phyloP scores from a whole-genome alignment of 1,140 invertebrate species.

The Zaprionus tsacasi region DNA sequence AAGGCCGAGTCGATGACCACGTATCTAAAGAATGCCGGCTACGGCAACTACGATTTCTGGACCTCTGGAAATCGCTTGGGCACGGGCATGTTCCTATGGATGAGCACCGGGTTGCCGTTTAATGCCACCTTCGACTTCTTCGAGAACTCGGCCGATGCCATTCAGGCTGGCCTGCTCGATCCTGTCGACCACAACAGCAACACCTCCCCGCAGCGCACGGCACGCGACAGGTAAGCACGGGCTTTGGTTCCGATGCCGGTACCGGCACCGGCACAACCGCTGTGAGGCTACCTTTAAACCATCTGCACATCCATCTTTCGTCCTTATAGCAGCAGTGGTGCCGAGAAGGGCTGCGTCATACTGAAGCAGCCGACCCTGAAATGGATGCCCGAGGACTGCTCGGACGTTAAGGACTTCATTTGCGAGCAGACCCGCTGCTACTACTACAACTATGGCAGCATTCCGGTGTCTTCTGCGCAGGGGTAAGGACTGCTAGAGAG shows the following conservation, averaged over 20 bases:
- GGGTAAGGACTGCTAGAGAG: slow-evolving; percentile 88
- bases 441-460: slow-evolving; percentile 95
- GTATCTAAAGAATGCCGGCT: slow-evolving; percentile 92
- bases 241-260: background rate
- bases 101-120: slow-evolving; percentile 94
- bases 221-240: slow-evolving; percentile 90
- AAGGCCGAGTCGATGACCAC: slow-evolving; percentile 93
- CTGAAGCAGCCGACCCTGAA: slow-evolving; percentile 90
- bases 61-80: slow-evolving; percentile 94
- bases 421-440: slow-evolving; percentile 95
- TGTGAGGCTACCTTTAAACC: slow-evolving; percentile 4
- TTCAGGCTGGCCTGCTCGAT: slow-evolving; percentile 86
- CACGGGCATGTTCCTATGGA: slow-evolving; percentile 94
- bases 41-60: slow-evolving; percentile 94
- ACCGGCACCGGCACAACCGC: background rate
- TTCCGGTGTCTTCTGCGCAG: slow-evolving; percentile 93
- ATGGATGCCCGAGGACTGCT: slow-evolving; percentile 93
- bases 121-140: slow-evolving; percentile 94
- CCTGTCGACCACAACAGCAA: slow-evolving; percentile 86
- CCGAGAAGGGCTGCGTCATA: slow-evolving; percentile 89
- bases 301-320: slow-evolving; percentile 23
- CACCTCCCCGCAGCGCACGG: slow-evolving; percentile 90
- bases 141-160: slow-evolving; percentile 85
- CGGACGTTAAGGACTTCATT: slow-evolving; percentile 93
- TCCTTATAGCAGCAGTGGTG: slow-evolving; percentile 86